Evolutionary conservation across 2,888 invertebrate genomes (phyloP).

Genomic region (Syritta pipiens): DNA sequence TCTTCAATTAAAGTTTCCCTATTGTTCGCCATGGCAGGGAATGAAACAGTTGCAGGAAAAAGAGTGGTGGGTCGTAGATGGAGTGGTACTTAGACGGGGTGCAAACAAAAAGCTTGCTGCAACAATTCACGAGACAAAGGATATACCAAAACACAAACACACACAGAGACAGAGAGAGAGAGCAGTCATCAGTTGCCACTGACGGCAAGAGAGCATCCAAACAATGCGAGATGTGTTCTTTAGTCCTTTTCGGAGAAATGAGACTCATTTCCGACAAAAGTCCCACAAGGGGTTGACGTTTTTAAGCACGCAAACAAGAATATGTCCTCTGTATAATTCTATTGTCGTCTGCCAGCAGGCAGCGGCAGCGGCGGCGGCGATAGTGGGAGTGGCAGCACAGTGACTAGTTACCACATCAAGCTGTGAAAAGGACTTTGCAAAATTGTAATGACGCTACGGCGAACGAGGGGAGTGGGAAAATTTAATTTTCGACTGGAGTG

Average conservation of each 20-base stretch:
- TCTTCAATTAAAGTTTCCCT: conserved; percentile 68
- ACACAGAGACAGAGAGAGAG: too few relatives aligned
- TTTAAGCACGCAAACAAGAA: conserved; percentile 48
- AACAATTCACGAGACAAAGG: conserved; percentile 57
- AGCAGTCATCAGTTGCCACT: conserved; percentile 51
- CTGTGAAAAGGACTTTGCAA: background rate
- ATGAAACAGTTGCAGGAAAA: too few relatives aligned
- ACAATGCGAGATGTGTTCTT: conserved; percentile 41
- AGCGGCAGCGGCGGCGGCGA: background rate
- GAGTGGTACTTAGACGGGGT: background rate
- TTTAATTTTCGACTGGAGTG: too few relatives aligned
- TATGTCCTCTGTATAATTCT: conserved; percentile 46
- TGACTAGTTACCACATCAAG: conserved; percentile 32
- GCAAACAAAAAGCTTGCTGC: conserved; percentile 28
- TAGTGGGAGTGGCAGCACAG: too few relatives aligned
- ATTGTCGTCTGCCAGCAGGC: conserved; percentile 23
- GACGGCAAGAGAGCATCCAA: conserved; percentile 55
- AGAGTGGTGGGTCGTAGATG: conserved; percentile 12
- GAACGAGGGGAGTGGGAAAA: too few relatives aligned
- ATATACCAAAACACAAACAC: conserved; percentile 56
- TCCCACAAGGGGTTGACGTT: conserved; percentile 48
- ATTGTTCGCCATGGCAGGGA: too few relatives aligned
- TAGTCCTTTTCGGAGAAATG: conserved; percentile 46
- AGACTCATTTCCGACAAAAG: conserved; percentile 58
- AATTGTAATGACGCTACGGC: conserved; percentile 7